Evolutionary conservation across 2,888 invertebrate genomes (phyloP).

Genomic region (Myopa tessellatipennis): DNA sequence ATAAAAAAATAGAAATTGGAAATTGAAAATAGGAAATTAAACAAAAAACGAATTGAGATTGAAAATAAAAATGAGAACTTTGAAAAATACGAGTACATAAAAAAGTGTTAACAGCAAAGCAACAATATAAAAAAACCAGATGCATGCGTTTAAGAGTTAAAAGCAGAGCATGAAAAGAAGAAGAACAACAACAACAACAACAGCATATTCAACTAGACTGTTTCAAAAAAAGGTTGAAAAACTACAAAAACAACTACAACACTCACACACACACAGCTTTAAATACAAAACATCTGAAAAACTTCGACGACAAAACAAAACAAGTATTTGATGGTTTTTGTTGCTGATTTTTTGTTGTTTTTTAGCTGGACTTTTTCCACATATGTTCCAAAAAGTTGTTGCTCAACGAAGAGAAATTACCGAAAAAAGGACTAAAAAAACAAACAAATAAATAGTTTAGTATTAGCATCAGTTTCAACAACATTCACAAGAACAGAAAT

Average conservation of each 20-base stretch:
- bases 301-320: constrained; percentile 1
- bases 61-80: not conserved
- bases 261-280: not conserved
- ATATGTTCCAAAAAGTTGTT: not conserved
- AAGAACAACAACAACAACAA: constrained; percentile 2
- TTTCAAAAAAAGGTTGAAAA: not conserved
- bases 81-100: not conserved
- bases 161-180: not conserved
- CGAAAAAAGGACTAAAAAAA: no score
- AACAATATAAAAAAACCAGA: not conserved
- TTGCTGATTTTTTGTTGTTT: not conserved
- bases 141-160: constrained; percentile 1
- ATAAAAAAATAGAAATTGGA: not conserved
- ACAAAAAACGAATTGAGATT: not conserved
- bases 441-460: no score
- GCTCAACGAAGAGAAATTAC: not conserved
- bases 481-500: constrained; percentile 4
- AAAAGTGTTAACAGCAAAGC: not conserved
- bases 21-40: not conserved
- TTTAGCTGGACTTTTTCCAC: not conserved
- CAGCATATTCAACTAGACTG: not conserved
- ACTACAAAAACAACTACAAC: not conserved
- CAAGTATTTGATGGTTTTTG: not conserved
- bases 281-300: not conserved
- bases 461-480: not conserved